These are phyloP conservation scores for Zaprionus ghesquierei DNA, from an alignment of 1,140 invertebrate genomes.

Conservation along the genomic window DNA sequence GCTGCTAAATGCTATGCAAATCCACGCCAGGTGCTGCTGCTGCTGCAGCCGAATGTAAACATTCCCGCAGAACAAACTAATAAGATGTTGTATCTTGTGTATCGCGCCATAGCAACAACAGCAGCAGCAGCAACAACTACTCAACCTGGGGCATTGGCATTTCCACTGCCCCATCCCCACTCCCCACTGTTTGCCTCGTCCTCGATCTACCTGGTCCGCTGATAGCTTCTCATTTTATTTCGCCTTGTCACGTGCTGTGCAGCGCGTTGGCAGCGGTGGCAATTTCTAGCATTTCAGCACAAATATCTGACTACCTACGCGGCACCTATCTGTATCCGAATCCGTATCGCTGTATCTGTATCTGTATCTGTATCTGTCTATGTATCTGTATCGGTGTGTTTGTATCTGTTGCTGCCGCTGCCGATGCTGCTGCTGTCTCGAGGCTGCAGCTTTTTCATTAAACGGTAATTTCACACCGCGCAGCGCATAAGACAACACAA, in stretches of 20 bases:
- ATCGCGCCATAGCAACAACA: constrained; percentile 22
- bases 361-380: constrained; percentile 15
- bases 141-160: constrained; percentile 20
- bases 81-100: constrained; percentile 71
- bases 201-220: constrained; percentile 30
- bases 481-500: constrained; percentile 18
- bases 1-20: constrained; percentile 48
- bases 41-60: constrained; percentile 37
- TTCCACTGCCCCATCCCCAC: neutral
- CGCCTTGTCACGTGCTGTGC: constrained; percentile 75
- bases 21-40: constrained; percentile 31
- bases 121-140: constrained; percentile 24
- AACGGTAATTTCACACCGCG: constrained; percentile 75
- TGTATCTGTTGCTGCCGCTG: constrained; percentile 6
- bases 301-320: constrained; percentile 77
- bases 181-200: neutral
- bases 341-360: constrained; percentile 13
- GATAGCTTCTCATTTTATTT: constrained; percentile 79
- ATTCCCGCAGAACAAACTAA: constrained; percentile 67
- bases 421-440: neutral
- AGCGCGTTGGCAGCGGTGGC: constrained; percentile 59
- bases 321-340: constrained; percentile 27
- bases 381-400: constrained; percentile 2
- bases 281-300: constrained; percentile 74
- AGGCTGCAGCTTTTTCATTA: constrained; percentile 63